Evolutionary conservation across 2,113 vertebrate genomes (phyloP).

Genomic region (Apteryx mantelli): DNA sequence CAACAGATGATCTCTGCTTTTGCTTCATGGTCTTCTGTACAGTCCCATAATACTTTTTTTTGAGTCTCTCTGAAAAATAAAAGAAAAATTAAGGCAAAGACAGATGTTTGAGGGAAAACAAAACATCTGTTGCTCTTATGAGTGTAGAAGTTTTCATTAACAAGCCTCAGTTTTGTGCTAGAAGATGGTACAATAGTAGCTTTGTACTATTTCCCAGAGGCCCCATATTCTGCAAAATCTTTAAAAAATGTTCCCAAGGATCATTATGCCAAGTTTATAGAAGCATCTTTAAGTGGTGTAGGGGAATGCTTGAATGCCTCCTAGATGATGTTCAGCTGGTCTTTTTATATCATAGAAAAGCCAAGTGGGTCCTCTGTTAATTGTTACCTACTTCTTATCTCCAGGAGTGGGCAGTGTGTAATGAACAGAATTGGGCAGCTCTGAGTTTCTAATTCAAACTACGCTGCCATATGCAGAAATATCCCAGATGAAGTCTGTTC

Average conservation of each 20-base stretch:
- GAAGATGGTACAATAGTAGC: background rate
- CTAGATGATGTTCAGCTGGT: background rate
- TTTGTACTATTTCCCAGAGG: background rate
- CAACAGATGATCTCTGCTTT: background rate
- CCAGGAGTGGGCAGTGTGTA: background rate
- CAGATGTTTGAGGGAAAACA: background rate
- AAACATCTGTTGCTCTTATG: background rate
- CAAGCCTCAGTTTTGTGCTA: background rate
- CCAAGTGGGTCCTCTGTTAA: background rate
- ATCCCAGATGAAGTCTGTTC: background rate
- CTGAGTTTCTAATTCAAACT: background rate
- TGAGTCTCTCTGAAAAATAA: background rate
- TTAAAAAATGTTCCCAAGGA: background rate
- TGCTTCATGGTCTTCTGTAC: background rate
- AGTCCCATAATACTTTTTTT: background rate
- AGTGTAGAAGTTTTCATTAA: background rate
- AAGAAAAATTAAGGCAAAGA: background rate
- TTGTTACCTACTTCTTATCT: background rate
- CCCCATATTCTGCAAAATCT: background rate
- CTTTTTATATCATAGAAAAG: background rate
- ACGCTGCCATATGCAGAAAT: background rate
- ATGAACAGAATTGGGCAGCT: background rate
- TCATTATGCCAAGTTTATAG: background rate
- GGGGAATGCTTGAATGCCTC: background rate
- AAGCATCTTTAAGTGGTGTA: background rate